phyloP scores from a whole-genome alignment of 2,113 vertebrate species.

The Tachuris rubrigastra region DNA sequence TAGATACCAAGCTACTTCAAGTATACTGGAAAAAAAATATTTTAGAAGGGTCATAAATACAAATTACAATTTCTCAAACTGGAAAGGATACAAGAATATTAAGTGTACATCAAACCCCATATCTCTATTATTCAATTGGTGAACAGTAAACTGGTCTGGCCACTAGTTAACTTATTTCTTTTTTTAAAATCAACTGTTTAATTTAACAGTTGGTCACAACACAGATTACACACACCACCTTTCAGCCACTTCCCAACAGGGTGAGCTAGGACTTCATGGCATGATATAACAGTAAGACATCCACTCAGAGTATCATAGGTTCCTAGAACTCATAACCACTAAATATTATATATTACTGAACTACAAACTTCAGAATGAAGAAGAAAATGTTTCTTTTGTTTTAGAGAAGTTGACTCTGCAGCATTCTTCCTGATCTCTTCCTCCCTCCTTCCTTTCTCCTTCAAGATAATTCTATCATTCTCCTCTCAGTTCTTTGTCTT shows the following conservation, averaged over 20 bases:
- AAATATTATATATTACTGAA: neutral
- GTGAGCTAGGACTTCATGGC: neutral
- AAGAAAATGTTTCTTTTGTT: no score
- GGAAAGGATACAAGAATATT: neutral
- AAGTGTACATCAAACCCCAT: neutral
- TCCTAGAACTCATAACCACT: neutral
- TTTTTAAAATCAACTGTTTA: neutral
- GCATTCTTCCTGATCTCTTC: neutral
- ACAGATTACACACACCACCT: neutral
- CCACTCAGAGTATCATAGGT: neutral
- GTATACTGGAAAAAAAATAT: neutral
- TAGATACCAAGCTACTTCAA: neutral
- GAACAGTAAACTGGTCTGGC: neutral
- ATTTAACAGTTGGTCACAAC: neutral
- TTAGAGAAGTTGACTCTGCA: neutral
- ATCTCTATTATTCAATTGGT: neutral
- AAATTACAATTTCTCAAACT: neutral
- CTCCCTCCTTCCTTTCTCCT: neutral
- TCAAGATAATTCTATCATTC: neutral
- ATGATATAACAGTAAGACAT: neutral
- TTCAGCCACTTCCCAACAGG: neutral
- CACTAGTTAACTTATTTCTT: neutral
- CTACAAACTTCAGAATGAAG: neutral
- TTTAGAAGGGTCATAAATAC: neutral
- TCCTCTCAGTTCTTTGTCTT: neutral